phyloP scores from a whole-genome alignment of 2,888 invertebrate species.

The Synanthedon andrenaeformis region DNA sequence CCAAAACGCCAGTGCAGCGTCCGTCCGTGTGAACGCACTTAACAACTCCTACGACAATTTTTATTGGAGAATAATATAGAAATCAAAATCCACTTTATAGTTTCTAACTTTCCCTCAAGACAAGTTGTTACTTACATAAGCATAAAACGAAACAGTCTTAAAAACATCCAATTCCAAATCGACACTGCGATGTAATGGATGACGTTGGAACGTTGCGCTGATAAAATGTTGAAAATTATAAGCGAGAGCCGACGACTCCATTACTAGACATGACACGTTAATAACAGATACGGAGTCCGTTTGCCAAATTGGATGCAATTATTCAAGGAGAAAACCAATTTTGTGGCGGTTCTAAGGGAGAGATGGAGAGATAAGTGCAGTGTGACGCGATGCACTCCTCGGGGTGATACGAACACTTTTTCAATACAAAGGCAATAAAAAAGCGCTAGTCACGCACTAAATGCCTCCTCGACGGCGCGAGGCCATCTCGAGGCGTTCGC shows the following conservation, averaged over 20 bases:
- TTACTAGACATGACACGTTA: slow-evolving; percentile 35
- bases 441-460: slow-evolving; percentile 42
- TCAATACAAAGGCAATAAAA: slow-evolving; percentile 65
- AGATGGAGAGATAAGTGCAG: slow-evolving; percentile 37
- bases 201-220: slow-evolving; percentile 12
- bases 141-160: too few species aligned
- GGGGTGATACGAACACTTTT: slow-evolving; percentile 31
- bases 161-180: too few species aligned
- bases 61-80: slow-evolving; percentile 30
- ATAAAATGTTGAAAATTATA: slow-evolving; percentile 33
- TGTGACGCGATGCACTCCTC: slow-evolving; percentile 11
- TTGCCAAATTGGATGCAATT: slow-evolving; percentile 50
- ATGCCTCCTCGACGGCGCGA: slow-evolving; percentile 6
- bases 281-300: slow-evolving; percentile 26
- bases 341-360: slow-evolving; percentile 6
- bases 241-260: slow-evolving; percentile 29
- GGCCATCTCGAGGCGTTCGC: slow-evolving; percentile 56
- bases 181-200: too few species aligned
- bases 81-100: slow-evolving; percentile 33
- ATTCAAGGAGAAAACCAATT: slow-evolving; percentile 29
- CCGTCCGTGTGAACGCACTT: slow-evolving; percentile 33
- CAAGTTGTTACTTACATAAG: slow-evolving; percentile 27
- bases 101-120: slow-evolving; percentile 28
- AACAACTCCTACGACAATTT: slow-evolving; percentile 21
- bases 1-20: slow-evolving; percentile 17